A percentile compares a stretch with the other conserved stretches of the same genome.
These are phyloP conservation scores for Vanacampus margaritifer DNA, from an alignment of 2,113 vertebrate species.

Conservation along the genomic window DNA sequence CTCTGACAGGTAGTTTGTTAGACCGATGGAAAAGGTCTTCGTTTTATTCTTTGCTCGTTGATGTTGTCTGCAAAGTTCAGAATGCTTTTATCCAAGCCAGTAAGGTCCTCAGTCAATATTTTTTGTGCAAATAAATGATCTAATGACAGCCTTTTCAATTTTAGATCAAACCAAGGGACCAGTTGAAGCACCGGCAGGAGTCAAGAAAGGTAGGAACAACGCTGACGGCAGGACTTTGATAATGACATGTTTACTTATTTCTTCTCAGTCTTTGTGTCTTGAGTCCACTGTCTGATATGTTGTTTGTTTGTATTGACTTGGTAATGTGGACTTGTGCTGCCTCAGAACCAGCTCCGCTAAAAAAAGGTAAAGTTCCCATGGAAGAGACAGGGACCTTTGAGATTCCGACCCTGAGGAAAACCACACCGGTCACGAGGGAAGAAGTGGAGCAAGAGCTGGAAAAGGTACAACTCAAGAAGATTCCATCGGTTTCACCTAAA, in stretches of 20 bases:
- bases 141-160: conserved; percentile 42
- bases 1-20: conserved; percentile 49
- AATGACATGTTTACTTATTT: background rate
- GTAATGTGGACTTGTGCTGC: conserved; percentile 72
- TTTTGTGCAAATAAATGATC: background rate
- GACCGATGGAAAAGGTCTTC: background rate
- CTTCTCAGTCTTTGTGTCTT: background rate
- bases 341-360: conserved; percentile 64
- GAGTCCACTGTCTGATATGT: background rate
- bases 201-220: conserved; percentile 78
- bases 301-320: conserved; percentile 3
- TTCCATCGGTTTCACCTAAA: conserved; percentile 59
- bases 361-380: conserved; percentile 69
- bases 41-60: background rate
- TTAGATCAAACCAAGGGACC: conserved; percentile 77
- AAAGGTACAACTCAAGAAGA: conserved; percentile 67
- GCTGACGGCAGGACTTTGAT: background rate
- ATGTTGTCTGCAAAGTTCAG: background rate
- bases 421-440: conserved; percentile 56
- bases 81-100: background rate
- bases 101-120: background rate
- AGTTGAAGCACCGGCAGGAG: conserved; percentile 81
- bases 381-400: conserved; percentile 72
- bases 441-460: conserved; percentile 62
- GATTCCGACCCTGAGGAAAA: conserved; percentile 71